Evolutionary conservation across 2,113 vertebrate species (phyloP).

Genomic region (Sisor rabdophorus): DNA sequence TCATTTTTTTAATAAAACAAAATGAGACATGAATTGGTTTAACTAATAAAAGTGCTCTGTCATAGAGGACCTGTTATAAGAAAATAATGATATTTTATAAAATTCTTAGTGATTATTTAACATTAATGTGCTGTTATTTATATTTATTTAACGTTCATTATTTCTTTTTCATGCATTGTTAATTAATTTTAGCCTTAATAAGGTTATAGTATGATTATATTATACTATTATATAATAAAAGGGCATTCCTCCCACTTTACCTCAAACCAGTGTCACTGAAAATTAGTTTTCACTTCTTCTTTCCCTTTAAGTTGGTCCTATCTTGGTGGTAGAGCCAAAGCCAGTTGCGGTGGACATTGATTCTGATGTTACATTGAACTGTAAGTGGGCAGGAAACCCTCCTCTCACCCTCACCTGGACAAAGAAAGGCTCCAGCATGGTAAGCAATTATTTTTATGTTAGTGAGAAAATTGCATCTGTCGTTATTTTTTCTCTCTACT

Average conservation of each 20-base stretch:
- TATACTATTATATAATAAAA: too few relatives aligned
- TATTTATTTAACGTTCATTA: too few relatives aligned
- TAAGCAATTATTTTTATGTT: slow-evolving; percentile 57
- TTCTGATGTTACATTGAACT: slow-evolving; percentile 88
- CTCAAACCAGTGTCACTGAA: not conserved
- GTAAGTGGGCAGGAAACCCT: slow-evolving; percentile 91
- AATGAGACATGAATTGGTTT: not conserved
- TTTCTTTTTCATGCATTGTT: too few relatives aligned
- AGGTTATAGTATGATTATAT: too few relatives aligned
- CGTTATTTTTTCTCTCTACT: too few relatives aligned
- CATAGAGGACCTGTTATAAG: too few relatives aligned
- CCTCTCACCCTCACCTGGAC: slow-evolving; percentile 97
- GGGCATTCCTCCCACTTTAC: not conserved
- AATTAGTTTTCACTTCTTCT: not conserved
- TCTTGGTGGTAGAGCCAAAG: slow-evolving; percentile 89
- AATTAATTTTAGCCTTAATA: too few relatives aligned
- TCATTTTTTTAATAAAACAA: slow-evolving; percentile 5
- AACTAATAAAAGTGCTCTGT: not conserved
- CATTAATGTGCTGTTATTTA: too few relatives aligned
- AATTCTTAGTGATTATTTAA: too few relatives aligned
- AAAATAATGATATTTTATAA: too few relatives aligned
- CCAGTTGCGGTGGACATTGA: slow-evolving; percentile 84
- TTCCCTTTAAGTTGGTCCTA: slow-evolving; percentile 78
- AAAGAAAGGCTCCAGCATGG: slow-evolving; percentile 96
- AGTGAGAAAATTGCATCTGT: too few relatives aligned